These are phyloP conservation scores for Eumacrocentrus americanus DNA, from an alignment of 2,888 invertebrate genomes.

Conservation along the genomic window DNA sequence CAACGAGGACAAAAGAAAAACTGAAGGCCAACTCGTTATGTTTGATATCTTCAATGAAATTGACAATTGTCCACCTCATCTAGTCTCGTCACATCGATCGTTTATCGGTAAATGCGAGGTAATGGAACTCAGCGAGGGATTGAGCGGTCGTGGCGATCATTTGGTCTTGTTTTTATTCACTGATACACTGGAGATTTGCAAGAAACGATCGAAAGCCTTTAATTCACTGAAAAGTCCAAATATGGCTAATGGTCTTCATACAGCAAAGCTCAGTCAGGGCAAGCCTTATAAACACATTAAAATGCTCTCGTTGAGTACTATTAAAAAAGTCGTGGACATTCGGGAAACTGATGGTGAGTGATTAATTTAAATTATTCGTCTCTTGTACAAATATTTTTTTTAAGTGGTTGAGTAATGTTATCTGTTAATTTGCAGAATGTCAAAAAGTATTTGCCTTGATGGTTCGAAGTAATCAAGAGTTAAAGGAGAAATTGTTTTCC, in stretches of 20 bases:
- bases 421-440: constrained; percentile 77
- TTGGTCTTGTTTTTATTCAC: constrained; percentile 92
- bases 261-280: constrained; percentile 68
- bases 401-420: too few species aligned
- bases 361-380: constrained; percentile 11
- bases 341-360: constrained; percentile 78
- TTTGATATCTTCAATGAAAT: constrained; percentile 98
- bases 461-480: constrained; percentile 83
- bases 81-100: constrained; percentile 90
- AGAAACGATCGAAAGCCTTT: constrained; percentile 79
- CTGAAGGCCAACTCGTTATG: constrained; percentile 93
- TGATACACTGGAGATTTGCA: constrained; percentile 92
- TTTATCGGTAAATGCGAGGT: constrained; percentile 90
- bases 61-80: constrained; percentile 93
- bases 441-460: constrained; percentile 90
- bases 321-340: constrained; percentile 90
- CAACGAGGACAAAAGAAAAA: constrained; percentile 96
- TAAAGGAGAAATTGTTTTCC: constrained; percentile 86
- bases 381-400: constrained; percentile 3
- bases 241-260: constrained; percentile 67
- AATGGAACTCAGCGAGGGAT: constrained; percentile 81
- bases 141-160: constrained; percentile 85
- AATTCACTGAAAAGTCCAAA: constrained; percentile 74
- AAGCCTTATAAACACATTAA: constrained; percentile 93
- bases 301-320: constrained; percentile 85